Base-by-base conservation (phyloP, 2,113 vertebrate species). In the Lucifuga dentata region DNA sequence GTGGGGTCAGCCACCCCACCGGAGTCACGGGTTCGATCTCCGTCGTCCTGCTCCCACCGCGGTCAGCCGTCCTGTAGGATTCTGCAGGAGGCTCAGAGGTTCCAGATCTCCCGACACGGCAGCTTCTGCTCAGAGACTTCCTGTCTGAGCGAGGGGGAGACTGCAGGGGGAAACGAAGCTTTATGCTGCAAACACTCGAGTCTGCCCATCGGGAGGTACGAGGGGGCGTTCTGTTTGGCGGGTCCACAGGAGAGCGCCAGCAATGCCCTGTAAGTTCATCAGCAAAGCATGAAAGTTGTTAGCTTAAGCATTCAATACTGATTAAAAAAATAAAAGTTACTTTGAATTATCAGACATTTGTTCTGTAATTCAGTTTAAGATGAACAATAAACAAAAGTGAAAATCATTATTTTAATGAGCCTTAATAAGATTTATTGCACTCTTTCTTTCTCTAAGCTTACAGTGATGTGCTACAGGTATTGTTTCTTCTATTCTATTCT, bases 81-180 rank as follows among this genome's bases (percentile, higher is more conserved):
- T 55, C 80, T 90, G 17, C 92, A 93, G 55, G 79, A 93, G 21
- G 87, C 94, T 1, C 93, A 93, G 84, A 93, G 89, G 78, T 94
- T 93, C 68, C 93, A 91, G 76, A 71, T 90, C 50, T 93, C 93
- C 35, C 90, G 88, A 10, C 93, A 93, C 2, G 93, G 92, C 46
- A 96, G 95, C 70, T 94, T 95, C 84, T 96, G 94, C 59, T 96
- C 95, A 0, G 93, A 95, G 39, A 93, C 93, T 11, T 93, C 94
- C 0, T 94, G 88, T 56, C 33, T 36, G 56, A 76, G 60, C 1
- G 49, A 68, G 13, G 45, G 5, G 1, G 73, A n/a, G 0, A 39
- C 76, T 2, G 61, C 61, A 0, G 85, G 68, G 15, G 73, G n/a
- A 0, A 39, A 65, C n/a, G 53, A 53, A 19, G 21, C 51, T 50